These are phyloP conservation scores for Python bivittatus DNA, from an alignment of 2,113 vertebrate species.

Conservation along the genomic window DNA sequence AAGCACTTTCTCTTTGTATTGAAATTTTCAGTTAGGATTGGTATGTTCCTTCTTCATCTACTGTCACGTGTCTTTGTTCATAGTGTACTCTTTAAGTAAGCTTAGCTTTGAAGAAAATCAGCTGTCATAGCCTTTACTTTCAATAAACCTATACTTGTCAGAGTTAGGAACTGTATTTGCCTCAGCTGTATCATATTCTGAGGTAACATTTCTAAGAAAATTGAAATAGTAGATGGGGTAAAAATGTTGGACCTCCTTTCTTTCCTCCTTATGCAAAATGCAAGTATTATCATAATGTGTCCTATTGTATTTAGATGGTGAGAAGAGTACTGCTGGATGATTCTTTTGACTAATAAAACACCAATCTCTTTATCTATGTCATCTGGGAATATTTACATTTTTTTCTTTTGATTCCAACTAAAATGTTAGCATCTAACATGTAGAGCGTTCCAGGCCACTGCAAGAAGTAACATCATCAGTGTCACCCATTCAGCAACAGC, in stretches of 20 bases:
- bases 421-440: not conserved
- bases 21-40: not conserved
- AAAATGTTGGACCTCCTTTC: not conserved
- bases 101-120: not conserved
- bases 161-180: not conserved
- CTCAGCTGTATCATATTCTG: not conserved
- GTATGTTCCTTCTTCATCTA: not conserved
- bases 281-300: not conserved
- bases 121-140: not conserved
- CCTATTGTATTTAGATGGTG: not conserved
- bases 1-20: not conserved
- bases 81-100: not conserved
- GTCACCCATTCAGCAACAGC: not conserved
- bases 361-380: not conserved
- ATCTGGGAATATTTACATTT: not conserved
- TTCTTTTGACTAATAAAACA: not conserved
- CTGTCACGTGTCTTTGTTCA: not conserved
- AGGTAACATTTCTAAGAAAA: not conserved
- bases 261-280: not conserved
- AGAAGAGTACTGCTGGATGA: not conserved
- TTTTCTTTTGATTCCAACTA: not conserved
- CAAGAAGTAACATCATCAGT: not conserved
- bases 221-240: not conserved
- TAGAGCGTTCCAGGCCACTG: not conserved
- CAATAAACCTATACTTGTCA: not conserved